These are phyloP conservation scores for Coecobrya sp. DNA, from an alignment of 2,888 invertebrate species.

Conservation along the genomic window DNA sequence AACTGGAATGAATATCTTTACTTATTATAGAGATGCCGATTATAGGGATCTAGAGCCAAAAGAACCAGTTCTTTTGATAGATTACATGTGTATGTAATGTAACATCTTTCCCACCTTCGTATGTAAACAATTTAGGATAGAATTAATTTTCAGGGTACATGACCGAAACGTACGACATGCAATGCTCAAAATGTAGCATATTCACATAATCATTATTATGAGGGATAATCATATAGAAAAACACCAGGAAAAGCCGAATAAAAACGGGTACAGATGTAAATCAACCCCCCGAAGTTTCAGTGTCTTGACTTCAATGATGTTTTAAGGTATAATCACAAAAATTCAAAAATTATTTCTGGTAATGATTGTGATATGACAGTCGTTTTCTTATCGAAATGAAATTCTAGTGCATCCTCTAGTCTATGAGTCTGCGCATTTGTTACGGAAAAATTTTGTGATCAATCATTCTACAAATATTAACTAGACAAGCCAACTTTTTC, in stretches of 20 bases:
- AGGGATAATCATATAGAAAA: background rate
- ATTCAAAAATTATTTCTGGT: too few relatives aligned
- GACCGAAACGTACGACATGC: slow-evolving; percentile 17
- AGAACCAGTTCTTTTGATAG: slow-evolving; percentile 2
- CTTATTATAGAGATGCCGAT: too few relatives aligned
- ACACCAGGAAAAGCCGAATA: background rate
- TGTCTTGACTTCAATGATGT: background rate
- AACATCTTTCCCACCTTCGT: slow-evolving; percentile 1
- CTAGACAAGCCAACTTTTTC: too few relatives aligned
- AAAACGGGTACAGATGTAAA: background rate
- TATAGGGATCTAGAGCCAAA: background rate
- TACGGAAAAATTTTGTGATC: too few relatives aligned
- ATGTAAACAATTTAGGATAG: background rate
- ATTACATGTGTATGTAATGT: background rate
- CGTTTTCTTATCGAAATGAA: too few relatives aligned
- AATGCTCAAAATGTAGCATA: background rate
- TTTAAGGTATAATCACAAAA: too few relatives aligned
- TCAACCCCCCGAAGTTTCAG: background rate
- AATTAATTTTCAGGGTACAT: slow-evolving; percentile 14
- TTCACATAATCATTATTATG: slow-evolving; percentile 32
- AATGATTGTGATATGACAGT: too few relatives aligned
- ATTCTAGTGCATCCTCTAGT: too few relatives aligned
- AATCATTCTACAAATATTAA: too few relatives aligned
- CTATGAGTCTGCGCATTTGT: too few relatives aligned
- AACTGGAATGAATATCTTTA: too few relatives aligned